Evolutionary conservation across 2,797 vertebrate species (phyloP).

Genomic region (Picus viridis): DNA sequence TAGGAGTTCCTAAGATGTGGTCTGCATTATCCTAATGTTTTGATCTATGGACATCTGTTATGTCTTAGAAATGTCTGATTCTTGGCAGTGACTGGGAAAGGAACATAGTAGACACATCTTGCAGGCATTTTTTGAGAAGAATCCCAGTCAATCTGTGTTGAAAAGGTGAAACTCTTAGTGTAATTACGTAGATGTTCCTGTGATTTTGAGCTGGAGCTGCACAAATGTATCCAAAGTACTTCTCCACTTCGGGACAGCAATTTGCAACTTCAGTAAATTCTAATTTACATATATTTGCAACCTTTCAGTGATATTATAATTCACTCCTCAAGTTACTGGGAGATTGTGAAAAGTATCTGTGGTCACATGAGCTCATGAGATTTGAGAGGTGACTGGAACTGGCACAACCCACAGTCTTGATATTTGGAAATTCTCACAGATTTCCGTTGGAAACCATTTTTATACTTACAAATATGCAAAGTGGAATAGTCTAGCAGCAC

Average conservation of each 20-base stretch:
- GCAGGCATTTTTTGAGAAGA: not conserved
- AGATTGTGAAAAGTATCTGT: not conserved
- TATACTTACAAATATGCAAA: not conserved
- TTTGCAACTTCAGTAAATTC: not conserved
- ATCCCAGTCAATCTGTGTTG: not conserved
- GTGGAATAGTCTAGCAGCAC: not conserved
- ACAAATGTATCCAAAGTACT: not conserved
- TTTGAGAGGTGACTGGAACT: not conserved
- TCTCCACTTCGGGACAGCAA: not conserved
- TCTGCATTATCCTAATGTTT: not conserved
- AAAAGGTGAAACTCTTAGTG: not conserved
- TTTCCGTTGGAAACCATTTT: not conserved
- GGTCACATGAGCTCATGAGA: not conserved
- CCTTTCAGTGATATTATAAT: not conserved
- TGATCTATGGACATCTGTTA: not conserved
- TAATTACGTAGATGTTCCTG: not conserved
- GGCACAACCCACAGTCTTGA: not conserved
- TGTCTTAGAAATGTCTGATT: not conserved
- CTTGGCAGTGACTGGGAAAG: not conserved
- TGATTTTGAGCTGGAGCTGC: not conserved
- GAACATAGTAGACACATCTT: not conserved
- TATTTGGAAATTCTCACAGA: not conserved
- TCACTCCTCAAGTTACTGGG: not conserved
- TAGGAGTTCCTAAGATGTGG: not conserved
- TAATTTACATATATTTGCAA: not conserved